A percentile compares a stretch with the other conserved stretches of the same genome.
Conservation (phyloP, 2,113 vertebrate species). For the Cebus imitator region DNA sequence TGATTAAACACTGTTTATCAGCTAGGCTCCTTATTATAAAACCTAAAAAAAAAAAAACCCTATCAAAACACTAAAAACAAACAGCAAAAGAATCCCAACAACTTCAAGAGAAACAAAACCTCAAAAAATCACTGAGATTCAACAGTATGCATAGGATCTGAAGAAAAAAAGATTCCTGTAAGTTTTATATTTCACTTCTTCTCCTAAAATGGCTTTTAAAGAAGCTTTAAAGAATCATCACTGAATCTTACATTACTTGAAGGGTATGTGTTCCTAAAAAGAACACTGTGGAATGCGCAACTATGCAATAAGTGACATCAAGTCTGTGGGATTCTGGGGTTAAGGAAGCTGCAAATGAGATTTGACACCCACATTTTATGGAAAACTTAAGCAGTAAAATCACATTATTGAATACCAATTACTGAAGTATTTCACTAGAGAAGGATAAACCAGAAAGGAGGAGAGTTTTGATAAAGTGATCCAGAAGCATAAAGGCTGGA, state of each 20-base stretch:
- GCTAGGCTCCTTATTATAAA: slow-evolving; percentile 1
- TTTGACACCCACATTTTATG: neutral
- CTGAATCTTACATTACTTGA: neutral
- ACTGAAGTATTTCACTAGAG: neutral
- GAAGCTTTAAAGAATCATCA: neutral
- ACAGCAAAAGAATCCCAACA: neutral
- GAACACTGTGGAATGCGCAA: neutral
- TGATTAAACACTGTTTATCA: neutral
- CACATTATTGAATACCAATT: neutral
- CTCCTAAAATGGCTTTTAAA: neutral
- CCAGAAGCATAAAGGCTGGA: neutral
- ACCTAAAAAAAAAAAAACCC: neutral
- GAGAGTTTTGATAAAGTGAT: neutral
- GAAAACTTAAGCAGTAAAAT: neutral
- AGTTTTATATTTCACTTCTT: neutral
- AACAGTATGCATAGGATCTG: neutral
- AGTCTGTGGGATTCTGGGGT: neutral
- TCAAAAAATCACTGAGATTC: neutral
- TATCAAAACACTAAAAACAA: neutral
- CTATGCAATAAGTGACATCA: neutral
- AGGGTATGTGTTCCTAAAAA: neutral
- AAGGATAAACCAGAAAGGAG: neutral
- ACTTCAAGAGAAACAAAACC: neutral
- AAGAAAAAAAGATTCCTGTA: neutral
- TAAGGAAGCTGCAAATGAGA: neutral